These are phyloP conservation scores for Melanargia galathea DNA, from an alignment of 2,888 invertebrate genomes.

Conservation along the genomic window DNA sequence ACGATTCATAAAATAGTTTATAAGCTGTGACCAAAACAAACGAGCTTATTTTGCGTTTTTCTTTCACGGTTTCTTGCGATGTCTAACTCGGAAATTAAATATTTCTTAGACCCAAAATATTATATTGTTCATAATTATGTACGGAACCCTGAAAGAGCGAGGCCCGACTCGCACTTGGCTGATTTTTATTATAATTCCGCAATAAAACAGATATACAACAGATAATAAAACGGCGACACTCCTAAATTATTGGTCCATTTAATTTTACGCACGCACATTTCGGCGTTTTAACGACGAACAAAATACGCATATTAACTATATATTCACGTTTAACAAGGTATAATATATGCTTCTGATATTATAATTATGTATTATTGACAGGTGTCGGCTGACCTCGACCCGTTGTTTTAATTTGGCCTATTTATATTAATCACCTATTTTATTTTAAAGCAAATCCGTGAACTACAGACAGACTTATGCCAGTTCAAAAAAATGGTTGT, in stretches of 20 bases:
- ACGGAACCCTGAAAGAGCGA: too few species aligned
- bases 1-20: too few species aligned
- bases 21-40: too few species aligned
- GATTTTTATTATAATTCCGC: constrained; percentile 33
- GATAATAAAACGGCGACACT: constrained; percentile 30
- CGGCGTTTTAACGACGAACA: constrained; percentile 18
- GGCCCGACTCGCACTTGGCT: too few species aligned
- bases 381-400: constrained; percentile 31
- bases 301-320: constrained; percentile 10
- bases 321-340: neutral
- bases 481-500: neutral
- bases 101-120: too few species aligned
- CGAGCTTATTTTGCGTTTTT: too few species aligned
- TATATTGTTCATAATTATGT: too few species aligned
- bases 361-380: constrained; percentile 36
- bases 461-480: neutral
- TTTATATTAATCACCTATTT: neutral
- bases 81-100: too few species aligned
- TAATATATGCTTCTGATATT: constrained; percentile 30
- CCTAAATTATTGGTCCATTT: constrained; percentile 31
- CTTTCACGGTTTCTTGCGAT: too few species aligned
- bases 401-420: constrained; percentile 13
- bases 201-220: constrained; percentile 33
- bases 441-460: neutral
- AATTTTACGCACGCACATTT: constrained; percentile 32